phyloP scores from a whole-genome alignment of 1,140 invertebrate genomes.

The roundworm (Caenorhabditis elegans) region WBcel235 BX284605.5:7833001-7833500 shows the following conservation, averaged over 20 bases:
- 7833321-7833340: slow-evolving; percentile 43
- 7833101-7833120: slow-evolving; percentile 72
- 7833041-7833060: slow-evolving; percentile 79
- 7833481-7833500: not conserved
- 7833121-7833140: slow-evolving; percentile 75
- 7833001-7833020: slow-evolving; percentile 71
- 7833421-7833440: no score
- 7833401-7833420: not conserved
- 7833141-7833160: slow-evolving; percentile 78
- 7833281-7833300: slow-evolving; percentile 80
- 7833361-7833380: not conserved
- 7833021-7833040: slow-evolving; percentile 77
- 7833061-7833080: slow-evolving; percentile 77
- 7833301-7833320: slow-evolving; percentile 55
- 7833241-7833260: slow-evolving; percentile 73
- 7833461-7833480: slow-evolving; percentile 13
- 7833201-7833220: slow-evolving; percentile 74
- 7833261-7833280: slow-evolving; percentile 74
- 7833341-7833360: not conserved
- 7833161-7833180: slow-evolving; percentile 73
- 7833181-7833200: slow-evolving; percentile 78
- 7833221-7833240: slow-evolving; percentile 77
- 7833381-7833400: not conserved
- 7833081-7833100: slow-evolving; percentile 92
- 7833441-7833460: not conserved